These are phyloP conservation scores for Poeciliopsis presidionis DNA, from an alignment of 2,797 vertebrate species.

Conservation along the genomic window DNA sequence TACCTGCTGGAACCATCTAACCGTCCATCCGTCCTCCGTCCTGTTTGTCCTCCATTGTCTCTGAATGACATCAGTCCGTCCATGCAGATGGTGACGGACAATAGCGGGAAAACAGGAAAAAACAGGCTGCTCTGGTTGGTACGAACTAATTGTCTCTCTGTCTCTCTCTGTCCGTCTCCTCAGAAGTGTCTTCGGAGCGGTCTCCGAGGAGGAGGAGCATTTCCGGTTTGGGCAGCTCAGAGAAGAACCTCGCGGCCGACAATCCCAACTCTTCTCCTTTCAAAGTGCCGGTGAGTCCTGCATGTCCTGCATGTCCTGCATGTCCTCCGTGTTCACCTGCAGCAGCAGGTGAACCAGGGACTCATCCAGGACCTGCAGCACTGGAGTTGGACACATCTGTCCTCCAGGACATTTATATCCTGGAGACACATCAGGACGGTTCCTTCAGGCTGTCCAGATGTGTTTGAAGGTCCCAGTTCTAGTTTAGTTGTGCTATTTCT, in stretches of 20 bases:
- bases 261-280: conserved; percentile 91
- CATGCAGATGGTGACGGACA: not conserved
- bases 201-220: conserved; percentile 95
- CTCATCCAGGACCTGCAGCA: not conserved
- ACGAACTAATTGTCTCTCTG: not conserved
- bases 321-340: too few relatives aligned
- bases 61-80: not conserved
- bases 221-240: conserved; percentile 90
- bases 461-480: too few relatives aligned
- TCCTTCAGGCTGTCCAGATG: too few relatives aligned
- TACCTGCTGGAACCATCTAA: not conserved
- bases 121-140: not conserved
- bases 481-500: too few relatives aligned
- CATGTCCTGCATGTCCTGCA: not conserved
- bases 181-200: conserved; percentile 91
- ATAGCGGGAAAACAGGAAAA: not conserved
- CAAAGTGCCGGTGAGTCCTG: conserved; percentile 91
- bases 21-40: not conserved
- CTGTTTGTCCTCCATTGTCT: conserved; percentile 1
- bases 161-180: conserved; percentile 19
- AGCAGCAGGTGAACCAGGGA: too few relatives aligned
- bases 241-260: conserved; percentile 88
- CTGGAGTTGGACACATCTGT: too few relatives aligned
- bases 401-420: not conserved
- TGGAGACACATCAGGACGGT: not conserved